Percentiles rank a stretch among this genome's conserved stretches.
Evolutionary conservation across 2,888 invertebrate species (phyloP).

Genomic region (Horisme vitalbata): DNA sequence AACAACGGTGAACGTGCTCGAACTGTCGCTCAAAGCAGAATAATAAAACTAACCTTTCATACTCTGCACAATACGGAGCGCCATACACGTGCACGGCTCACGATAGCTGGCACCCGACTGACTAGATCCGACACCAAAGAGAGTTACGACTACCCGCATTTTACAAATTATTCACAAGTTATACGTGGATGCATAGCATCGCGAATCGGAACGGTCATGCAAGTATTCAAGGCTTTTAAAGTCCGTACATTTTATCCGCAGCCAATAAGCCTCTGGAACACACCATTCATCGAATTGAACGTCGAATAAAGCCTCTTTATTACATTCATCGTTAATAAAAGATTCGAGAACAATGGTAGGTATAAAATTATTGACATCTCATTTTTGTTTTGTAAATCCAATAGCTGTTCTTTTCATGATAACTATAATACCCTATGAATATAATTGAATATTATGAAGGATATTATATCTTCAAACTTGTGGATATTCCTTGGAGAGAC

Average conservation of each 20-base stretch:
- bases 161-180: slow-evolving; percentile 40
- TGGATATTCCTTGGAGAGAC: too few relatives aligned
- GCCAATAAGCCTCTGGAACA: slow-evolving; percentile 43
- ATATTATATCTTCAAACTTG: too few relatives aligned
- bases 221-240: slow-evolving; percentile 50
- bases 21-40: slow-evolving; percentile 12
- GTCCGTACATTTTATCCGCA: slow-evolving; percentile 54
- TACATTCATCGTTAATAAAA: slow-evolving; percentile 17
- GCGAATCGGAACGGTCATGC: slow-evolving; percentile 48
- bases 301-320: slow-evolving; percentile 23
- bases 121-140: slow-evolving; percentile 34
- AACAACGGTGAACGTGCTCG: background rate
- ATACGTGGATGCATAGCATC: slow-evolving; percentile 44
- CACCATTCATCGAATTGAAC: slow-evolving; percentile 34
- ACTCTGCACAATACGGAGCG: slow-evolving; percentile 26
- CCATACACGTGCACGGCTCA: slow-evolving; percentile 30
- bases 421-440: too few relatives aligned
- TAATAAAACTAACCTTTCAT: slow-evolving; percentile 11
- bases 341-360: slow-evolving; percentile 13
- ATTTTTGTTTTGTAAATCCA: too few relatives aligned
- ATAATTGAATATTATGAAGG: too few relatives aligned
- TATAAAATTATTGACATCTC: too few relatives aligned
- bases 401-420: too few relatives aligned
- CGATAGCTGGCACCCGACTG: slow-evolving; percentile 43
- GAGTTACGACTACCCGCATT: slow-evolving; percentile 43